These are phyloP conservation scores for Neotoxoptera formosana DNA, from an alignment of 1,140 invertebrate species.

Conservation along the genomic window DNA sequence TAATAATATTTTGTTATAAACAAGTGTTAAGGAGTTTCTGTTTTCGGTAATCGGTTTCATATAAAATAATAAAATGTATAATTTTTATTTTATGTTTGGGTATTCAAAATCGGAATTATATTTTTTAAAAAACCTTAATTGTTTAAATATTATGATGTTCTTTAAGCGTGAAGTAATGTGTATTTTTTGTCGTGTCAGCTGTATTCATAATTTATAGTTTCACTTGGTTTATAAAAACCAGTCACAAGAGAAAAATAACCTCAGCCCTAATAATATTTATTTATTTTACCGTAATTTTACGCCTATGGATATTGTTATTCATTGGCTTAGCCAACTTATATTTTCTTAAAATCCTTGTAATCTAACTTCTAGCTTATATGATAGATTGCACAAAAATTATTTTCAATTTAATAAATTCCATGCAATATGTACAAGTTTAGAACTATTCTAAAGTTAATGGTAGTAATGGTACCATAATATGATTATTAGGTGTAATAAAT, in stretches of 20 bases:
- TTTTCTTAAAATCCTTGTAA: too few species aligned
- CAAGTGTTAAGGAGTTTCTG: background rate
- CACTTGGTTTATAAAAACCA: background rate
- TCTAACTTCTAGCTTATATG: background rate
- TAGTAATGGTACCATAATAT: too few species aligned
- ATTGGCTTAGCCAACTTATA: background rate
- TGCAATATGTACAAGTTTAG: too few species aligned
- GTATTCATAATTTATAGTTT: constrained; percentile 10
- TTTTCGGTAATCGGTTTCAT: background rate
- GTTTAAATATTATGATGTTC: constrained; percentile 8
- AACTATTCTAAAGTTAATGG: too few species aligned
- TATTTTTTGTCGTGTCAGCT: background rate
- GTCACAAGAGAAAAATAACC: background rate
- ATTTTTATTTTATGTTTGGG: background rate
- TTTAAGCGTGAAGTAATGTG: background rate
- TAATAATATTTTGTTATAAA: background rate
- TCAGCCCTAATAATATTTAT: background rate
- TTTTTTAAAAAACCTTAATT: background rate
- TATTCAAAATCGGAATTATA: background rate
- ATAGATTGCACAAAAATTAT: background rate
- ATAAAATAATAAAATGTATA: background rate
- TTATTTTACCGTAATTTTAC: background rate
- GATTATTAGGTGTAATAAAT: too few species aligned
- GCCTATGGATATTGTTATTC: background rate
- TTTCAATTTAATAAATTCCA: background rate